Conservation (phyloP, 2,797 vertebrate genomes). For the Delichon dasypus region DNA sequence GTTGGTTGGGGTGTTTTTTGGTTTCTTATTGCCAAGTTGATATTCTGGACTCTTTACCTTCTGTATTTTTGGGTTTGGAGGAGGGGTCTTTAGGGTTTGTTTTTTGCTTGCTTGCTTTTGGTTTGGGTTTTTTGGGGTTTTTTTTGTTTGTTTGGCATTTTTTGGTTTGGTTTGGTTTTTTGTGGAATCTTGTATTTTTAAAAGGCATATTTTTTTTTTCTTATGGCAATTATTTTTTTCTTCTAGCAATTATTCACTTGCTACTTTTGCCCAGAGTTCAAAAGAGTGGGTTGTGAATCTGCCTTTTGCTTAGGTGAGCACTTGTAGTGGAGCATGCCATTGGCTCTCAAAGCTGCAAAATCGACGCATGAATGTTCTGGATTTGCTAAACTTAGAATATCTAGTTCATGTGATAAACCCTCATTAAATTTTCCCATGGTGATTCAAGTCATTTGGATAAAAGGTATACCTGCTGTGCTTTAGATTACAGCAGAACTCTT, state of each 20-base stretch:
- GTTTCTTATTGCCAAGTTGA: background rate
- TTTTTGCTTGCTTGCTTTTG: no score
- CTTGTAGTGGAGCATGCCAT: background rate
- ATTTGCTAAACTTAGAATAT: background rate
- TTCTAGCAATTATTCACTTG: background rate
- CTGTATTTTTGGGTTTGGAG: background rate
- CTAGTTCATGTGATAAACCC: background rate
- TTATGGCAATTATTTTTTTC: background rate
- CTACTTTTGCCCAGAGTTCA: background rate
- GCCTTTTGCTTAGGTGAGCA: background rate
- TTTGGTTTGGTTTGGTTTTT: background rate
- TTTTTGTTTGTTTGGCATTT: background rate
- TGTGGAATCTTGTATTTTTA: background rate
- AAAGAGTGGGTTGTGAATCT: background rate
- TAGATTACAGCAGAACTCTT: background rate
- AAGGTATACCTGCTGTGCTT: background rate
- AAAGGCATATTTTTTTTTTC: background rate
- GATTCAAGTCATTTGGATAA: conserved; percentile 4
- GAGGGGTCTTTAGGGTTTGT: background rate
- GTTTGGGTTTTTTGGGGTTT: no score
- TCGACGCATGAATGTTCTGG: background rate
- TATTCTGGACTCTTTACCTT: background rate
- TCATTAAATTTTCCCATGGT: conserved; percentile 17
- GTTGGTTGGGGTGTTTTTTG: accelerated
- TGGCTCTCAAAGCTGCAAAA: background rate